These are phyloP conservation scores for Paracanthobrama guichenoti DNA, from an alignment of 2,113 vertebrate genomes.

Conservation along the genomic window DNA sequence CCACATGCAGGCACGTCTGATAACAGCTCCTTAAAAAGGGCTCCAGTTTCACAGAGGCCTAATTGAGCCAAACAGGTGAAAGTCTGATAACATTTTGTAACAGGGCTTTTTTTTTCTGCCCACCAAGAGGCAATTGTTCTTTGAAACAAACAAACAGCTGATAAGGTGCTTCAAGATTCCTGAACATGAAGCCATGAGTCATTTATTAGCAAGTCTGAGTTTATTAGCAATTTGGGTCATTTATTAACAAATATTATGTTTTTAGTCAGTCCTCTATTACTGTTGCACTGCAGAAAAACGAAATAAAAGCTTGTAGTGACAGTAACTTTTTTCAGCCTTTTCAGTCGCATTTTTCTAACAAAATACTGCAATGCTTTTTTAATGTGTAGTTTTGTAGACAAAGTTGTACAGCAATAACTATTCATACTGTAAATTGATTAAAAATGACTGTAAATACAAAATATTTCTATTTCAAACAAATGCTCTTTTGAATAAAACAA, in stretches of 20 bases:
- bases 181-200: not conserved
- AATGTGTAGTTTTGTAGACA: not conserved
- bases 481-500: too few species aligned
- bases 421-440: not conserved
- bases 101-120: not conserved
- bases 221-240: too few species aligned
- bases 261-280: not conserved
- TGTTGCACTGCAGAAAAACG: not conserved
- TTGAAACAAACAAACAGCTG: slow-evolving; percentile 12
- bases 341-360: too few species aligned
- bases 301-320: not conserved
- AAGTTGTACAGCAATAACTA: not conserved
- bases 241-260: too few species aligned
- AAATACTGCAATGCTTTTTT: not conserved
- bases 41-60: slow-evolving; percentile 27
- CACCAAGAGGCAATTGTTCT: not conserved
- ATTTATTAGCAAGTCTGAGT: not conserved
- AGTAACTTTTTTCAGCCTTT: too few species aligned
- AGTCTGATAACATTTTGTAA: slow-evolving; percentile 43
- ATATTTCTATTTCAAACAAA: not conserved
- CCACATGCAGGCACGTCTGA: slow-evolving; percentile 22
- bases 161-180: not conserved
- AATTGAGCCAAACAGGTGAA: slow-evolving; percentile 43
- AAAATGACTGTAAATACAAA: not conserved
- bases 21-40: slow-evolving; percentile 43